Base-by-base conservation (phyloP, 2,888 invertebrate species). In the Eulithis testata region DNA sequence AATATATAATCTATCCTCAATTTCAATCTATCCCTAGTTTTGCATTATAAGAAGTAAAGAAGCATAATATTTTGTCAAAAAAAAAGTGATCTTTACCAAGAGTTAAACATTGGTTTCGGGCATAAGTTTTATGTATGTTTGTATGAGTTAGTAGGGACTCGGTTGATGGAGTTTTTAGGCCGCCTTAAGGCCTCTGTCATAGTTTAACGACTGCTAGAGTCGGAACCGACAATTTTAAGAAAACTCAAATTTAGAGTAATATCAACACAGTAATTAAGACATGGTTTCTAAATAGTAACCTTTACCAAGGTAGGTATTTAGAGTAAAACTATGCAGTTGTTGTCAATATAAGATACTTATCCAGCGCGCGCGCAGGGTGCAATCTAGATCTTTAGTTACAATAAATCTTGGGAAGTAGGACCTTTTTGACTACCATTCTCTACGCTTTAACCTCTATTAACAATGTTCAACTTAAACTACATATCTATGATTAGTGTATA, bases 391-490 rank as follows among this genome's bases (percentile, higher is more conserved):
- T 70, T 68, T 71, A 62, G 73, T 71, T 74, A 63, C 71, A 69
- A 77, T 81, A 82, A 82, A 81, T 83, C 78, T 80, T 77, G 72
- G 71, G 76, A 74, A 80, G 79, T 76, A 72, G 61, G 54, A 66
- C 73, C 72, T 70, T 76, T 76, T 78, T 78, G 77, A 78, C 78
- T 63, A 79, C 68, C 44, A 76, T 78, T 74, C 73, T 69, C 73
- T 61, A 63, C 51, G 51, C 58, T 61, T 60, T 62, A 63, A 63
- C 63, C 68, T 68, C 62, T 62, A 43, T 47, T 54, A 45, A 45
- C 63, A 55, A 37, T 55, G 59, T 43, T 43, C 37, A 27, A 37
- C 12, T 64, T 44, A 36, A 27, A 59, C 51, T 36, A n/a, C n/a
- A n/a, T n/a, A n/a, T n/a, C n/a, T n/a, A 57, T 65, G 62, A 67